Evolutionary conservation across 1,140 invertebrate genomes (phyloP), one percentile per base, ranked within the genome.

Genomic region (Drosophila tropicalis): DNA sequence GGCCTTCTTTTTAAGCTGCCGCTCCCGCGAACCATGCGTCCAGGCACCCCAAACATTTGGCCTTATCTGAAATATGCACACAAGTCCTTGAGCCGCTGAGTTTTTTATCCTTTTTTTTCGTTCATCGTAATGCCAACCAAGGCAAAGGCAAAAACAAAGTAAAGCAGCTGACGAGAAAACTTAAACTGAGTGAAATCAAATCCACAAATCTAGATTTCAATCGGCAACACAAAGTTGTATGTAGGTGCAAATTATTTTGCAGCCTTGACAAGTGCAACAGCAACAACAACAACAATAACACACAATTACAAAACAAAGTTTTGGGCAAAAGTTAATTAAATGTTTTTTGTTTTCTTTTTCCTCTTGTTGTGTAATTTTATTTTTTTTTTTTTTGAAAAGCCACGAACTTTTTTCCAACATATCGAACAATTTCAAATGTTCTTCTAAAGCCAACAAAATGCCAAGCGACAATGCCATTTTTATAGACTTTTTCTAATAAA

Each of bases 31-130:
- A 67, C 44, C 72, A 72, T 81, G 66, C 66, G 82, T 76, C 70
- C 81, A 79, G 65, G 66, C 79, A 72, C 54, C 72, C 72, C 76
- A 87, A 51, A 72, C 77, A 89, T 84, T 89, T 89, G 85, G 77
- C 84, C 84, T 89, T 89, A 89, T 89, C 84, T 89, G 79, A 89
- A 87, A 89, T 89, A 89, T 89, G 84, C 84, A 89, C 74, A 83
- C 61, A 65, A 72, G 81, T 68, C 85, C 84, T 89, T 89, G 85
- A 74, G 67, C 62, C 67, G 61, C 83, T 62, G 63, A 76, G 13
- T 58, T 58, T 58, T 57, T 57, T 58, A 13, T 34, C 12, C 13
- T 47, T 17, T 51, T 51, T 51, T 19, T 10, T 22, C 22, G 9
- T 51, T 22, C 17, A 67, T 79, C 76, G 80, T 83, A 83, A 83